phyloP scores from a whole-genome alignment of 2,797 vertebrate species.

The Euthynnus affinis region DNA sequence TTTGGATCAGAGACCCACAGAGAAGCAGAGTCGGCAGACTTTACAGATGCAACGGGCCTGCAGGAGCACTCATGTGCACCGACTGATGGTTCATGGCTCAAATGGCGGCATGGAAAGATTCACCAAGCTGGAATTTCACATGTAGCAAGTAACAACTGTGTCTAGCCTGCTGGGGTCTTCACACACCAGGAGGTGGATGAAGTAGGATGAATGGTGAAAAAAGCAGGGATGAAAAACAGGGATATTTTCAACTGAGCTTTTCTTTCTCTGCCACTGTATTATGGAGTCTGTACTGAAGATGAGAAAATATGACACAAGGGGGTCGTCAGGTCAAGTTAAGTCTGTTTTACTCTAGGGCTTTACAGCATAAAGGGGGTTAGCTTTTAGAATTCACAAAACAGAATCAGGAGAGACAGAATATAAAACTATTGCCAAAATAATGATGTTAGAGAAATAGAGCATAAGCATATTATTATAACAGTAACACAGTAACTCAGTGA shows the following conservation, averaged over 20 bases:
- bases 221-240: slow-evolving; percentile 6
- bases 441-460: background rate
- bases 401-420: slow-evolving; percentile 5
- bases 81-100: slow-evolving; percentile 58
- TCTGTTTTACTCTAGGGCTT: background rate
- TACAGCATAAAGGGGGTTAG: background rate
- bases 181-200: slow-evolving; percentile 31
- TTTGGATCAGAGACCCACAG: slow-evolving; percentile 57
- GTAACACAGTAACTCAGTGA: slow-evolving; percentile 12
- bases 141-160: slow-evolving; percentile 59
- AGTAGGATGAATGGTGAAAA: slow-evolving; percentile 36
- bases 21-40: slow-evolving; percentile 68
- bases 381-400: slow-evolving; percentile 20
- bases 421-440: slow-evolving; percentile 3
- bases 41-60: slow-evolving; percentile 70
- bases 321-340: slow-evolving; percentile 9
- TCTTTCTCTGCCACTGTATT: background rate
- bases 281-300: background rate
- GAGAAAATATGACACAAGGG: slow-evolving; percentile 15
- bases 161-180: slow-evolving; percentile 52
- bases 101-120: slow-evolving; percentile 67
- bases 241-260: slow-evolving; percentile 5
- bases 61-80: slow-evolving; percentile 59
- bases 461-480: slow-evolving; percentile 3
- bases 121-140: slow-evolving; percentile 74